Evolutionary conservation across 2,113 vertebrate species (phyloP), one percentile per base, ranked within the genome.

Genomic region (Plotosus lineatus): DNA sequence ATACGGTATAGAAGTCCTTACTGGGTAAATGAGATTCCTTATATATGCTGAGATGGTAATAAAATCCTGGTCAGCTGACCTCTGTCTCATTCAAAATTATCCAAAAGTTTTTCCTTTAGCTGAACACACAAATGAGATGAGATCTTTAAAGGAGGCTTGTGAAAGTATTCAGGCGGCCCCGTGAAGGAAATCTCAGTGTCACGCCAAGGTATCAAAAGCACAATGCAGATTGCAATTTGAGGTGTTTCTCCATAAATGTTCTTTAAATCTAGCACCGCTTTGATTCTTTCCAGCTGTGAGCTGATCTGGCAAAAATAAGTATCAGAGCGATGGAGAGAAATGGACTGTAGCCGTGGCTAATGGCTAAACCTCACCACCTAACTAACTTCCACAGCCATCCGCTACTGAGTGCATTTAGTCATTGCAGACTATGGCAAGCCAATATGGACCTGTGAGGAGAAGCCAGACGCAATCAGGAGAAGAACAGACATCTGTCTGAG

Each of bases 381-480:
- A 9, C 69, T 33, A 50, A 68, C 50, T 81, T 66, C 33, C 72
- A 75, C 42, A 75, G 55, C 44, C 50, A 56, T 79, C 72, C 44
- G 19, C 53, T 36, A 78, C 23, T 17, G 31, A 50, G 42, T 38
- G 5, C 48, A 40, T 51, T 60, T 48, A 75, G 40, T 50, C 40
- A 75, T 50, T 19, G 73, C 82, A 80, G 65, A 72, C 81, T 77
- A 21, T 7, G 55, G 58, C 69, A 71, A 75, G 50, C 80, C 72
- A 84, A 38, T 80, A 63, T 58, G 56, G 42, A 77, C 73, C 78
- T 77, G 73, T 84, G 63, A 61, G 63, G 42, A 2, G 23, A 19
- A 61, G 72, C 77, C 82, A 84, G 51, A 80, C 28, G n/a, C 61
- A 80, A 80, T 76, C 74, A 84, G 21, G 48, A 61, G 15, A 66